A percentile compares a stretch with the other conserved stretches of the same genome.
phyloP scores from a whole-genome alignment of 2,113 vertebrate genomes.

The Strix uralensis region DNA sequence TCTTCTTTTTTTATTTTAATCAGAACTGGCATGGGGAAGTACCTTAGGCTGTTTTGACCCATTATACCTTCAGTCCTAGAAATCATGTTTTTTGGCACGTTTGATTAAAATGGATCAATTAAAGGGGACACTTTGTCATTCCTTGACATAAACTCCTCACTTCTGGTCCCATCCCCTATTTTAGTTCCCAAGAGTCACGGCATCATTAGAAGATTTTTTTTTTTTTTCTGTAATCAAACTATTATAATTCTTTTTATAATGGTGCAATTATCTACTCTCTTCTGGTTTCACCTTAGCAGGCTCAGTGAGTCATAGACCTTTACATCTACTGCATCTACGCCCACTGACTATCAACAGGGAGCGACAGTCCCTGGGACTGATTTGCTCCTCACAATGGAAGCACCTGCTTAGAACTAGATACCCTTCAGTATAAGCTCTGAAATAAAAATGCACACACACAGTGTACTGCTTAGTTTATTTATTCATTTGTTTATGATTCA shows the following conservation, averaged over 20 bases:
- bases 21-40: neutral
- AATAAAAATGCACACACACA: neutral
- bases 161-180: neutral
- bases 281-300: constrained; percentile 52
- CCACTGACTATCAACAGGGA: constrained; percentile 51
- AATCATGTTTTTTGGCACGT: neutral
- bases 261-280: constrained; percentile 55
- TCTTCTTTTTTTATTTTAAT: neutral
- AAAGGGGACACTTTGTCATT: neutral
- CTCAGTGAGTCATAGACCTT: constrained; percentile 57
- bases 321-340: constrained; percentile 43
- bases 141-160: neutral
- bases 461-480: neutral
- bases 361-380: neutral
- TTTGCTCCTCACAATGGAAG: neutral
- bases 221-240: constrained; percentile 19
- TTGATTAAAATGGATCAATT: constrained; percentile 22
- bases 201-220: neutral
- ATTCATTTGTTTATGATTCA: neutral
- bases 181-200: neutral
- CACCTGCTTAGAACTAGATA: neutral
- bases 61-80: neutral
- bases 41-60: neutral
- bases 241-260: constrained; percentile 53
- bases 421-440: neutral